phyloP scores from a whole-genome alignment of 1,140 invertebrate genomes.

The Bombus polaris region DNA sequence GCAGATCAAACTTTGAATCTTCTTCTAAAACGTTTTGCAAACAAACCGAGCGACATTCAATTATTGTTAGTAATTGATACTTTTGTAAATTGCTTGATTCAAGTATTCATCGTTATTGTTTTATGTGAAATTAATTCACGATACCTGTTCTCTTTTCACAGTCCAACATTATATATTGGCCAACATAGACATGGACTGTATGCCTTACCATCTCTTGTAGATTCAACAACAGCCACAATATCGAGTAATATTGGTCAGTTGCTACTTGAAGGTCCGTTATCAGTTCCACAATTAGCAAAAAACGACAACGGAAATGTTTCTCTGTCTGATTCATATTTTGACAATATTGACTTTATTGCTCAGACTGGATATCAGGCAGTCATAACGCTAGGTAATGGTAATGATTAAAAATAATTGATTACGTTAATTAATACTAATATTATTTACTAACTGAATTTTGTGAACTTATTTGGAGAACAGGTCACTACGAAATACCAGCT shows the following conservation, averaged over 20 bases:
- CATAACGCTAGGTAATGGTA: conserved; percentile 74
- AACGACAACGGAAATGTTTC: conserved; percentile 68
- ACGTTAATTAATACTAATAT: not conserved
- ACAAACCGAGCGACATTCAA: conserved; percentile 88
- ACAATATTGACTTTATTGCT: conserved; percentile 48
- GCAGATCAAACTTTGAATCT: conserved; percentile 92
- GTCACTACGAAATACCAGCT: conserved; percentile 90
- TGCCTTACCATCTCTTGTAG: conserved; percentile 95
- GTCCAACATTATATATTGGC: conserved; percentile 96
- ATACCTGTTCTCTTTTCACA: conserved; percentile 80
- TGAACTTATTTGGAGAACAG: conserved; percentile 79
- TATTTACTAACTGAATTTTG: not conserved
- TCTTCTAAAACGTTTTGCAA: conserved; percentile 86
- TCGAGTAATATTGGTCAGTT: conserved; percentile 85
- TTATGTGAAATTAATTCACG: not conserved
- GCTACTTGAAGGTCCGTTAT: conserved; percentile 87
- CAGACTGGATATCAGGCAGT: conserved; percentile 70
- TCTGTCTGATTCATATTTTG: conserved; percentile 54
- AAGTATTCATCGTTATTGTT: too few species aligned
- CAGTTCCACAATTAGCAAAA: conserved; percentile 72
- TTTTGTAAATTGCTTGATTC: not conserved
- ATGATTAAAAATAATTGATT: not conserved
- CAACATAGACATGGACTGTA: conserved; percentile 94
- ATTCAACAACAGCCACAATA: conserved; percentile 91
- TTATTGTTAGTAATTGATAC: conserved; percentile 86